Conservation (phyloP, 2,888 invertebrate species). For the Pollenia angustigena region DNA sequence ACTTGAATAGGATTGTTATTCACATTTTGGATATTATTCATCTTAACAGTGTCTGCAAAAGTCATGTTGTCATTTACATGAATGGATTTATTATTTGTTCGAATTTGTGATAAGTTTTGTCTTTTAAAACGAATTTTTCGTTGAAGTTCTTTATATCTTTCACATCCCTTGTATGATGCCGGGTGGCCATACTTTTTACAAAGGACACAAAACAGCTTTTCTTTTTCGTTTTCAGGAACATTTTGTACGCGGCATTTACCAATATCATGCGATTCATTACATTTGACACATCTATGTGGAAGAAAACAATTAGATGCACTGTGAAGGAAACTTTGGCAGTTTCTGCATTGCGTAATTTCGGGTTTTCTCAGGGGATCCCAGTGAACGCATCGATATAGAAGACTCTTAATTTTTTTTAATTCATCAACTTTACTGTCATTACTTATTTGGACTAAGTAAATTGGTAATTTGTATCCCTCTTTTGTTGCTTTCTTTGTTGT, state of each 20-base stretch:
- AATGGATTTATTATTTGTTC: no score
- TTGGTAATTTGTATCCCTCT: conserved; percentile 3
- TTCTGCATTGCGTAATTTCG: not conserved
- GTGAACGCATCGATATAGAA: not conserved
- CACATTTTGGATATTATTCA: not conserved
- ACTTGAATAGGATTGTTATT: conserved; percentile 19
- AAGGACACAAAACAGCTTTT: not conserved
- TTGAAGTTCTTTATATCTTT: no score
- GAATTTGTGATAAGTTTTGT: no score
- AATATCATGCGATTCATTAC: not conserved
- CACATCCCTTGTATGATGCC: no score
- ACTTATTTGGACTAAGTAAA: not conserved
- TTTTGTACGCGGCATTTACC: not conserved
- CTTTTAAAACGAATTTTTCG: not conserved
- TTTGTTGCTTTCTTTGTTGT: conserved; percentile 13
- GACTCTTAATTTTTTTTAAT: conserved; percentile 14
- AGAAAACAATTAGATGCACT: not conserved
- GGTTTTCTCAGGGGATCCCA: conserved; percentile 4
- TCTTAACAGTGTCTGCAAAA: no score
- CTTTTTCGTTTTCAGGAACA: not conserved
- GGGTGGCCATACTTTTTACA: no score
- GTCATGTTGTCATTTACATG: no score
- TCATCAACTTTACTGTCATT: no score
- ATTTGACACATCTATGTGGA: conserved; percentile 3
- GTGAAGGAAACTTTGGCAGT: not conserved